Evolutionary conservation across 2,797 vertebrate genomes (phyloP).

Genomic region (Strix occidentalis): DNA sequence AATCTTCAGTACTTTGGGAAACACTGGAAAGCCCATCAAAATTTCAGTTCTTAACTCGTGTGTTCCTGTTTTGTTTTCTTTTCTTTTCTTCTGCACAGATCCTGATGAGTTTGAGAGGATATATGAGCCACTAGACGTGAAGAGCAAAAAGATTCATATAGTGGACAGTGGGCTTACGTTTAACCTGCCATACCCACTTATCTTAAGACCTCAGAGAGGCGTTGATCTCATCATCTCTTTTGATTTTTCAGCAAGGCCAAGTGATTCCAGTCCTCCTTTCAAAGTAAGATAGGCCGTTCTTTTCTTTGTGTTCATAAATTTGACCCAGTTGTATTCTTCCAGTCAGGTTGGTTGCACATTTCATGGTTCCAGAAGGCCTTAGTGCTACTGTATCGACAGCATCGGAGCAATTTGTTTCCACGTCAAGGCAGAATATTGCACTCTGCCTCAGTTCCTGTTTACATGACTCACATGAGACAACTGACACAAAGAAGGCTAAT

Average conservation of each 20-base stretch:
- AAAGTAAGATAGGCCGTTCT: conserved; percentile 74
- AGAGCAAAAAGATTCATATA: conserved; percentile 97
- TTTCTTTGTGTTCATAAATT: neutral
- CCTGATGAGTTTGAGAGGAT: conserved; percentile 96
- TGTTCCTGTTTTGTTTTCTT: neutral
- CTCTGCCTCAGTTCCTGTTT: conserved; percentile 36
- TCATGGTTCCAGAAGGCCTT: neutral
- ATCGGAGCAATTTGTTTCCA: neutral
- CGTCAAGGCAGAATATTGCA: neutral
- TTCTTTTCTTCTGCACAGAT: conserved; percentile 76
- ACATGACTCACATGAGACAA: neutral
- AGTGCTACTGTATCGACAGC: neutral
- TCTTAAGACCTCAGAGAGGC: conserved; percentile 88
- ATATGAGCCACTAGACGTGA: conserved; percentile 96
- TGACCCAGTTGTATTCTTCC: neutral
- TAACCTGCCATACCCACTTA: conserved; percentile 93
- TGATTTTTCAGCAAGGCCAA: conserved; percentile 95
- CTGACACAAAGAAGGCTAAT: neutral
- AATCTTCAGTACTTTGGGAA: neutral
- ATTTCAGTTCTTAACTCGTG: neutral
- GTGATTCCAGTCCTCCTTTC: conserved; percentile 96
- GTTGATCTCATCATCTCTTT: conserved; percentile 97
- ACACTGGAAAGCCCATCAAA: neutral
- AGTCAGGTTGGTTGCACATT: neutral
- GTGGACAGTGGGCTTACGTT: conserved; percentile 98